Conservation (phyloP, 1,140 invertebrate genomes). For the Apis laboriosa region DNA sequence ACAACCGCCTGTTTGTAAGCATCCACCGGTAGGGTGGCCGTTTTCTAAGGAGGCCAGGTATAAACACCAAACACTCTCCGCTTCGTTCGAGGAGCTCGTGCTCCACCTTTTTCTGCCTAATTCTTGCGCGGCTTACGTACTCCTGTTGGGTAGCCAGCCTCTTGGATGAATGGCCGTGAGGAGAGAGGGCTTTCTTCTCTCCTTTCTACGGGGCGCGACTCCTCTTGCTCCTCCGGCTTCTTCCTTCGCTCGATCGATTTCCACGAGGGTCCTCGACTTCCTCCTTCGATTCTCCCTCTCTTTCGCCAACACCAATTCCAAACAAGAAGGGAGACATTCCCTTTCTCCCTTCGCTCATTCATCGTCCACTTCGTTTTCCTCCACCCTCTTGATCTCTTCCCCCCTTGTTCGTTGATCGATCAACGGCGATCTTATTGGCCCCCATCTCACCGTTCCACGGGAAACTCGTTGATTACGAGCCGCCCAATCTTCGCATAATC, state of each 20-base stretch:
- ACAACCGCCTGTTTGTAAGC: slow-evolving; percentile 79
- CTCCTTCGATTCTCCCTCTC: slow-evolving; percentile 24
- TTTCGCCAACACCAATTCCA: too few relatives aligned
- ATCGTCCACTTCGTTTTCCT: too few relatives aligned
- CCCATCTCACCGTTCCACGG: neutral
- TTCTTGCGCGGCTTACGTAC: slow-evolving; percentile 60
- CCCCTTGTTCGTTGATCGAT: too few relatives aligned
- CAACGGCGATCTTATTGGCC: slow-evolving; percentile 25
- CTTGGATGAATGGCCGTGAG: slow-evolving; percentile 33
- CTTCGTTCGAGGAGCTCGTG: slow-evolving; percentile 39
- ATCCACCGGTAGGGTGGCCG: slow-evolving; percentile 57
- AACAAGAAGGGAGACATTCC: too few relatives aligned
- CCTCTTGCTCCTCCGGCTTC: slow-evolving; percentile 53
- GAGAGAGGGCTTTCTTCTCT: slow-evolving; percentile 32
- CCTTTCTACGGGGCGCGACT: slow-evolving; percentile 33
- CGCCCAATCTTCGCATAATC: neutral
- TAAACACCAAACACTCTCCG: slow-evolving; percentile 71
- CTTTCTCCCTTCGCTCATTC: neutral
- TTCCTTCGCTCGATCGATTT: slow-evolving; percentile 57
- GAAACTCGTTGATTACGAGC: slow-evolving; percentile 41
- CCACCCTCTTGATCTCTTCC: too few relatives aligned
- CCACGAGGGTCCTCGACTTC: slow-evolving; percentile 58
- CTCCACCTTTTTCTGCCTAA: slow-evolving; percentile 69
- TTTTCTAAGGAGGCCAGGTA: slow-evolving; percentile 71
- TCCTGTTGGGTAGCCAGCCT: slow-evolving; percentile 42